Evolutionary conservation across 2,113 vertebrate species (phyloP), one percentile per base, ranked within the genome.

Genomic region (Phalacrocorax carbo): DNA sequence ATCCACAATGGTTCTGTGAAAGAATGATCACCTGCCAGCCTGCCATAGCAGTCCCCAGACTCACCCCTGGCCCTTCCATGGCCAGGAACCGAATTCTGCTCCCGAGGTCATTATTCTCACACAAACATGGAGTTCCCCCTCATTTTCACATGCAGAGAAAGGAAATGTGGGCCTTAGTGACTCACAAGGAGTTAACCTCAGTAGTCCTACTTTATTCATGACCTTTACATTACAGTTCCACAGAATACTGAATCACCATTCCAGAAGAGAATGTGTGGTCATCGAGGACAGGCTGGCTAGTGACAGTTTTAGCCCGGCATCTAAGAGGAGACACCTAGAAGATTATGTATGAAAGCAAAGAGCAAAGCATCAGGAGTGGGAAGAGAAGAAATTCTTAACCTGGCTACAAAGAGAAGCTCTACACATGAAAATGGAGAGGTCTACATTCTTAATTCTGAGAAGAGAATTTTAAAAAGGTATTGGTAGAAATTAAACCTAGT

Each of bases 11-110:
- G 19, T 77, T 55, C 40, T 57, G 20, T 55, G 40, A 15, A 76
- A 52, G 22, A 23, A 26, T 0, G 15, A 34, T 23, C 55, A 75
- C 12, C 26, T 85, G 38, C 27, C 34, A 92, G 42, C 15, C 69
- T 52, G 22, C 27, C 23, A 54, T 0, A 46, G 40, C 23, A 62
- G 17, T 21, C 23, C 34, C 44, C 32, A 48, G 15, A 10, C 0
- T 3, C 13, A 46, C 2, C 9, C 14, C 14, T 57, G 36, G 34
- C 46, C 52, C 32, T 61, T 26, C 23, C 4, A 4, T 2, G 17
- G 20, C 20, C 72, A 82, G 20, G 25, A 90, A 76, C 5, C 57
- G 21, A 82, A 71, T 44, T 93, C 70, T 75, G 16, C 54, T 82
- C 38, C 38, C 0, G 0, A 62, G 27, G 55, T 8, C n/a, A 82